Base-by-base conservation (phyloP, 37 sponge, comb jelly and placozoan species). In the Agelas oroides region DNA sequence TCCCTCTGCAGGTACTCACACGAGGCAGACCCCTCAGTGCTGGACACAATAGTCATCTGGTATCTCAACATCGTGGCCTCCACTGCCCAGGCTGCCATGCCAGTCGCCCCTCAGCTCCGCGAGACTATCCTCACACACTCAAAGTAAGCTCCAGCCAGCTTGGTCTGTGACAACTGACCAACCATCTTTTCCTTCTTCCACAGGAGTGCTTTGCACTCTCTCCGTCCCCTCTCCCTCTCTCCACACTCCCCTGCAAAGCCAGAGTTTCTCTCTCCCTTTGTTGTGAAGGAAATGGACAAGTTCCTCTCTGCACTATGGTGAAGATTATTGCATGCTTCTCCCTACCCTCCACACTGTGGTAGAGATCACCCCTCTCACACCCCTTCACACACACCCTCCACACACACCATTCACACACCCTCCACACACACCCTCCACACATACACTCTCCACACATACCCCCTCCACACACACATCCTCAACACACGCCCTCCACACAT, bases 221-320 rank as follows among this genome's bases (percentile, higher is more conserved):
- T 96, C 66, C 65, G 57, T 36, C 96, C 96, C 8, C 79, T 96
- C n/a, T 79, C 85, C 34, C 67, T 96, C 27, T 92, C 96, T 14
- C 84, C 88, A 24, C 37, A 78, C 32, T 92, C 95, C 55, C 36
- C 70, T 8, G 52, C 70, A 0, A 75, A 80, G 52, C 95, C 94
- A 34, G 86, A 79, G 5, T 87, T 90, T 65, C 86, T 96, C 62
- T 75, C 88, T 11, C 24, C 80, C 38, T 86, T 84, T 87, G 83
- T 93, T 20, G 20, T 91, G 23, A 53, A 71, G 15, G 94, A 93
- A 68, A 81, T 96, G 82, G 84, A 81, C 59, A 62, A 56, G 13
- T 93, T 96, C 39, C 62, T 96, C n/a, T 58, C 65, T 5, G 36
- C 80, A 23, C 77, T 96, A 16, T 84, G 92, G 77, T 89, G 21